These are phyloP conservation scores for Heterotis niloticus DNA, from an alignment of 2,113 vertebrate species.

Conservation along the genomic window DNA sequence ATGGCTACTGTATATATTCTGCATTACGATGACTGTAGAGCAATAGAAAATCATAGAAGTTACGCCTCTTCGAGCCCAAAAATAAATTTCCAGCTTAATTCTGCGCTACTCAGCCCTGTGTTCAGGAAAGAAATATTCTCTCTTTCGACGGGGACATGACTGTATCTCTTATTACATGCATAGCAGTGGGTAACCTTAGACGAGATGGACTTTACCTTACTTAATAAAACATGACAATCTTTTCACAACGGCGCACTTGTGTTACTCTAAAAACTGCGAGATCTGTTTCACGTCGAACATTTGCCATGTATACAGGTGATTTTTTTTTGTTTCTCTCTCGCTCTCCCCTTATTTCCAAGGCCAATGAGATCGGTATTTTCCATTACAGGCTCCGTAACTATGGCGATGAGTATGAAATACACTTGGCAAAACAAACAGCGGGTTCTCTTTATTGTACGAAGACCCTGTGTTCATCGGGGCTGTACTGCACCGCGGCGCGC, in stretches of 20 bases:
- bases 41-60: too few relatives aligned
- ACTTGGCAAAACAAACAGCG: constrained; percentile 5
- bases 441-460: not conserved
- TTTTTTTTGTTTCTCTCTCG: not conserved
- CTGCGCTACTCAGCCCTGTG: constrained; percentile 9
- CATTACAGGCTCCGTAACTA: constrained; percentile 3
- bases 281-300: constrained; percentile 41
- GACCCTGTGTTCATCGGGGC: not conserved
- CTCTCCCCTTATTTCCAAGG: not conserved
- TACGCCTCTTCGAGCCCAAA: not conserved
- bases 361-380: constrained; percentile 19
- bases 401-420: constrained; percentile 7
- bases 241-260: constrained; percentile 29
- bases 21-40: too few relatives aligned
- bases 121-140: constrained; percentile 58
- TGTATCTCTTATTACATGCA: constrained; percentile 66
- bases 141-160: constrained; percentile 52
- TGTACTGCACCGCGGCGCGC: not conserved
- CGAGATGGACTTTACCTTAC: constrained; percentile 60
- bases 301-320: constrained; percentile 43
- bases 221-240: constrained; percentile 67
- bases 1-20: too few relatives aligned
- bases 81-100: constrained; percentile 19
- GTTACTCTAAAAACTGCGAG: constrained; percentile 43
- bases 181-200: constrained; percentile 62